Conservation (phyloP, 2,797 vertebrate genomes). For the Tapirus indicus region DNA sequence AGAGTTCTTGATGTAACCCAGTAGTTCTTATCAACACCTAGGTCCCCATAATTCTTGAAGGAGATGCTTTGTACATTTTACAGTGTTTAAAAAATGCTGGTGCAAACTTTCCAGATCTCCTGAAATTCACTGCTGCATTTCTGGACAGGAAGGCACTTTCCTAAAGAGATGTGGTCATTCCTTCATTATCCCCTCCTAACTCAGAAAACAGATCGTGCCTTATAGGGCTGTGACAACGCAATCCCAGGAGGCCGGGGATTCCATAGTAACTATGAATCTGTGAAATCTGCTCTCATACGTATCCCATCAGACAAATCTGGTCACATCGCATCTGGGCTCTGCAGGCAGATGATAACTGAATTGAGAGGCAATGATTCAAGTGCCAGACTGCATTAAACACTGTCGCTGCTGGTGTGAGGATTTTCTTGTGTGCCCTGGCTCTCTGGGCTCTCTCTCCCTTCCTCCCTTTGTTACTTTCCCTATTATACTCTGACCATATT, state of each 20-base stretch:
- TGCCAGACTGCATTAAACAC: slow-evolving; percentile 62
- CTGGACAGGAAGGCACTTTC: slow-evolving; percentile 16
- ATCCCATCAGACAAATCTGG: slow-evolving; percentile 19
- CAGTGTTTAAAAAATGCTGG: background rate
- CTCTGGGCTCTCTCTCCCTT: background rate
- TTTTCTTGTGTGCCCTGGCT: background rate
- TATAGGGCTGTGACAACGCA: fast-evolving
- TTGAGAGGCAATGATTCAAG: slow-evolving; percentile 71
- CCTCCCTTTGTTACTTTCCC: background rate
- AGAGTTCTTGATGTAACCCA: background rate
- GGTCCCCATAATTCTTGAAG: background rate
- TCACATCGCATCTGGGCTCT: slow-evolving; percentile 1
- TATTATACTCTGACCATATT: background rate
- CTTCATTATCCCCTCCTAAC: background rate
- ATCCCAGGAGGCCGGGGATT: background rate
- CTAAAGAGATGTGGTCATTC: background rate
- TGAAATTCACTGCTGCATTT: background rate
- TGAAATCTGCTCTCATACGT: background rate
- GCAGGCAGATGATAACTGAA: slow-evolving; percentile 8
- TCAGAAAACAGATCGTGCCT: background rate
- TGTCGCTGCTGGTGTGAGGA: background rate
- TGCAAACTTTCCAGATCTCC: background rate
- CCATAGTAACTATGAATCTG: background rate
- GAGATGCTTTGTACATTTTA: background rate
- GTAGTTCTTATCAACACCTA: background rate